Evolutionary conservation across 2,797 vertebrate species (phyloP).

Genomic region (Halcyon badia): DNA sequence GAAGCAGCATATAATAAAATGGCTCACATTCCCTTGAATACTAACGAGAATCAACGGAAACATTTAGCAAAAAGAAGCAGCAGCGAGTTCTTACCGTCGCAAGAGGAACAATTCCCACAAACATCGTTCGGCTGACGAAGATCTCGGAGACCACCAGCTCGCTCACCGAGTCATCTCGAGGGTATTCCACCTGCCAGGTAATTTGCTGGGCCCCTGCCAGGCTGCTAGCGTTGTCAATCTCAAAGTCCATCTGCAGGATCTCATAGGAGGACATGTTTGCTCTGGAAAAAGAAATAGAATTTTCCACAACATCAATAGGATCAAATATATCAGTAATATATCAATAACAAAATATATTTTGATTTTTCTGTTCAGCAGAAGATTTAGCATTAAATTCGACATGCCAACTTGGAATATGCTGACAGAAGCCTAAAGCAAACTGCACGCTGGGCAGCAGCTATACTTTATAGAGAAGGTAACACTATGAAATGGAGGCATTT

Average conservation of each 20-base stretch:
- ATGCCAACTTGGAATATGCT: neutral
- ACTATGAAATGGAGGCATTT: neutral
- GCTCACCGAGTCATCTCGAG: conserved; percentile 76
- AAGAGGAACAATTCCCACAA: conserved; percentile 92
- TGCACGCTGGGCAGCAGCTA: neutral
- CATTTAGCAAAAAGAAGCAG: accelerated
- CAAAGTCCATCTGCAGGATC: conserved; percentile 94
- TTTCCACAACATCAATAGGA: neutral
- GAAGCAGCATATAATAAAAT: conserved; percentile 15
- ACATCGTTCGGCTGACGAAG: conserved; percentile 89
- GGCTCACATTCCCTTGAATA: neutral
- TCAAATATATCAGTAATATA: too few relatives aligned
- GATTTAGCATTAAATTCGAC: neutral
- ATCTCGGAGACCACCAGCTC: conserved; percentile 89
- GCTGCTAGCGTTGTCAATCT: conserved; percentile 90
- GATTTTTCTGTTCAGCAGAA: accelerated
- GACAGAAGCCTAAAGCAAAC: neutral
- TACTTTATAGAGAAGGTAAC: neutral
- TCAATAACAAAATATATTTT: accelerated
- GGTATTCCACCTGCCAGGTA: conserved; percentile 93
- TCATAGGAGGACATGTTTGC: conserved; percentile 87
- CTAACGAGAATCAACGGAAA: neutral
- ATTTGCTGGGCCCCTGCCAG: conserved; percentile 90
- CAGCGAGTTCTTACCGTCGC: conserved; percentile 85
- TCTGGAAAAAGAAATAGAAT: conserved; percentile 68